Evolutionary conservation across 2,888 invertebrate genomes (phyloP), one percentile per base, ranked within the genome.

Genomic region (Agrochola lota): DNA sequence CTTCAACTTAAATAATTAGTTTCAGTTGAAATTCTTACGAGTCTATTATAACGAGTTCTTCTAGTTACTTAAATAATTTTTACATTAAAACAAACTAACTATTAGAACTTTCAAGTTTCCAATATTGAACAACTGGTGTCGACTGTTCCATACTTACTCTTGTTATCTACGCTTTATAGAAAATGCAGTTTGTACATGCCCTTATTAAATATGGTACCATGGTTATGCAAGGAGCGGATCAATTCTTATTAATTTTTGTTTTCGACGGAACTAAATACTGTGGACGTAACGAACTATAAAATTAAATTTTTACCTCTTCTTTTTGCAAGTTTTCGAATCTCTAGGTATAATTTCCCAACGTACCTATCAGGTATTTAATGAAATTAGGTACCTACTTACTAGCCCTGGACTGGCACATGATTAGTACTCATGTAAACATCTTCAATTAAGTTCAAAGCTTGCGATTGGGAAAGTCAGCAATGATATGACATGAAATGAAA

Each of bases 201-300:
- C 52, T 79, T 74, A 46, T 46, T 79, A 26, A 20, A 4, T 73
- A 84, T 79, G 80, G 79, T 74, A 67, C 81, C 70, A 71, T 84
- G 55, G 57, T 23, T 68, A 74, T 59, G 59, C 80, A 82, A 82
- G 40, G 2, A 67, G 80, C 67, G 73, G 49, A 68, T n/a, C 23
- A 40, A 46, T n/a, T 43, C 1, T 23, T 59, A 9, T 15, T 81
- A 30, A 9, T 57, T 40, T 2, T 0, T 12, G 0, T 49, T 74
- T 59, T 55, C 20, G 23, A 46, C 4, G 12, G 0, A 35, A 12
- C 15, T 15, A 2, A 12, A 57, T 26, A 5, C 20, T 40, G 15
- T 49, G 30, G 9, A 26, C 67, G 26, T 30, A 64, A 26, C 20
- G 20, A 52, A 52, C 2, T 3, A 20, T 20, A 52, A 52, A 52